Conservation (phyloP, 2,888 invertebrate species). For the Oligia strigilis region DNA sequence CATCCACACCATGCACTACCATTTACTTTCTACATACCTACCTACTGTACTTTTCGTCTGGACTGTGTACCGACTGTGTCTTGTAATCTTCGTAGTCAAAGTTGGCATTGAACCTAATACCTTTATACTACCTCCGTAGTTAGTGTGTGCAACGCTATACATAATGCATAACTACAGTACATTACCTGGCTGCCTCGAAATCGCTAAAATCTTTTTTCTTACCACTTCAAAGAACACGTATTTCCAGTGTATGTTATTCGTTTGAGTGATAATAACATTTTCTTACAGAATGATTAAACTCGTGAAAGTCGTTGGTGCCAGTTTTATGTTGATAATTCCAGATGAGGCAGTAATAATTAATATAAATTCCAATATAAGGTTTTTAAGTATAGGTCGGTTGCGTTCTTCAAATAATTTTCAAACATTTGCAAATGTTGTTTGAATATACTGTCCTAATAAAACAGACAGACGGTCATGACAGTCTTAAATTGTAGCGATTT, state of each 20-base stretch:
- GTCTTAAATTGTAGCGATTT: conserved; percentile 69
- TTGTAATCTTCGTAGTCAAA: conserved; percentile 84
- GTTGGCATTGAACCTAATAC: conserved; percentile 81
- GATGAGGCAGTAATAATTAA: conserved; percentile 12
- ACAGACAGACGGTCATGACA: background rate
- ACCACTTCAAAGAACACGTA: conserved; percentile 61
- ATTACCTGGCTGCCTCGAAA: conserved; percentile 73
- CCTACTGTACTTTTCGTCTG: conserved; percentile 80
- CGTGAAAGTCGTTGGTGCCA: conserved; percentile 21
- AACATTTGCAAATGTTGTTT: conserved; percentile 4
- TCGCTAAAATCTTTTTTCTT: conserved; percentile 69
- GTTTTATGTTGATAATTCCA: conserved; percentile 22
- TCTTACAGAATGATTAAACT: conserved; percentile 37
- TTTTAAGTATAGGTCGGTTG: conserved; percentile 6
- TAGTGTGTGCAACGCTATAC: conserved; percentile 81
- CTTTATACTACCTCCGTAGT: conserved; percentile 77
- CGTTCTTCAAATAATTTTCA: background rate
- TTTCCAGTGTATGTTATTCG: conserved; percentile 61
- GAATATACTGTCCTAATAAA: background rate
- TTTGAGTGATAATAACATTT: conserved; percentile 59
- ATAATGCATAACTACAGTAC: conserved; percentile 74
- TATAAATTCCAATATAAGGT: background rate
- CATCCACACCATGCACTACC: conserved; percentile 82
- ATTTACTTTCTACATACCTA: conserved; percentile 77
- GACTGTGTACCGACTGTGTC: conserved; percentile 84